Conservation (phyloP, 2,888 invertebrate species). For the Criorhina ranunculi region DNA sequence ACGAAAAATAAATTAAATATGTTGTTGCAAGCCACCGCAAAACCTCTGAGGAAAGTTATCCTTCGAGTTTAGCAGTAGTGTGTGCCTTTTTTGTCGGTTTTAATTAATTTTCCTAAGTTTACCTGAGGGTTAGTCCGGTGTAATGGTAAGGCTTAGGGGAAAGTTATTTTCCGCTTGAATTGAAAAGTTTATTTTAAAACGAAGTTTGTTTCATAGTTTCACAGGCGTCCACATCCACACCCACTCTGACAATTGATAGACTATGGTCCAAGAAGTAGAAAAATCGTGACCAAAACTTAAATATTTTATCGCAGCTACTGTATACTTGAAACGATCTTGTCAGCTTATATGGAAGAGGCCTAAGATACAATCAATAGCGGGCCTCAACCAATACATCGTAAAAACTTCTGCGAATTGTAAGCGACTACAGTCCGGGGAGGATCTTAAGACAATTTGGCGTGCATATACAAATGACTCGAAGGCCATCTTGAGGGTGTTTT, state of each 20-base stretch:
- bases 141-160: not conserved
- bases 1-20: not conserved
- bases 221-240: not conserved
- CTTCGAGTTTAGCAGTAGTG: not conserved
- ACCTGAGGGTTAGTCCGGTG: not conserved
- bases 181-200: not conserved
- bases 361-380: too few relatives aligned
- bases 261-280: too few relatives aligned
- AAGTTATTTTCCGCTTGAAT: not conserved
- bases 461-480: too few relatives aligned
- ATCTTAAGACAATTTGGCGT: too few relatives aligned
- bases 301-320: too few relatives aligned
- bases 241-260: not conserved
- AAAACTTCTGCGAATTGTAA: too few relatives aligned
- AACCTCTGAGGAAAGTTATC: not conserved
- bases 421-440: too few relatives aligned
- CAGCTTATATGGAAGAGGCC: too few relatives aligned
- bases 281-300: too few relatives aligned
- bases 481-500: too few relatives aligned
- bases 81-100: not conserved
- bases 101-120: slow-evolving; percentile 10
- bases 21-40: not conserved
- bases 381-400: too few relatives aligned
- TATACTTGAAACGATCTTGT: too few relatives aligned
- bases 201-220: not conserved